phyloP scores from a whole-genome alignment of 2,113 vertebrate species.

The Cebidichthys violaceus region DNA sequence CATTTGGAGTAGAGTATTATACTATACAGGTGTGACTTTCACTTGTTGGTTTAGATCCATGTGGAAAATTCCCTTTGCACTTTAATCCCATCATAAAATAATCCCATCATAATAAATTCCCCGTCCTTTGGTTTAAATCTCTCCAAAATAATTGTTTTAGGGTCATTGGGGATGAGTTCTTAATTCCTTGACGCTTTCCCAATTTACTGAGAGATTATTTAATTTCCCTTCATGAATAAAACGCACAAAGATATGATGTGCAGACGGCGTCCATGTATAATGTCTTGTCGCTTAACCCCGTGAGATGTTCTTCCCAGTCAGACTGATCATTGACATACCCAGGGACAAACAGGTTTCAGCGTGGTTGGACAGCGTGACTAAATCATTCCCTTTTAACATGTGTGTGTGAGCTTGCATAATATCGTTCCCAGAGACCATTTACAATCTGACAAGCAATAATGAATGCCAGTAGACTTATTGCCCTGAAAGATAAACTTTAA shows the following conservation, averaged over 20 bases:
- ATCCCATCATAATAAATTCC: constrained; percentile 41
- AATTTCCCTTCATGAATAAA: constrained; percentile 54
- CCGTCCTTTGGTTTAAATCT: constrained; percentile 12
- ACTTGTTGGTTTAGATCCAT: background rate
- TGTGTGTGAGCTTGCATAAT: constrained; percentile 83
- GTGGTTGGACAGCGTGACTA: constrained; percentile 68
- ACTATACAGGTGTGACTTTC: constrained; percentile 32
- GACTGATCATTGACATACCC: constrained; percentile 57
- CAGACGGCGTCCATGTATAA: background rate
- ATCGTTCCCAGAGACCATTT: constrained; percentile 81
- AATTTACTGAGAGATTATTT: constrained; percentile 48
- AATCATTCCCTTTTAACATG: constrained; percentile 79
- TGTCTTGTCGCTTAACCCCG: constrained; percentile 33
- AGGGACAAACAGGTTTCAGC: constrained; percentile 76
- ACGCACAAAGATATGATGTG: constrained; percentile 8
- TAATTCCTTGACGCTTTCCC: constrained; percentile 53
- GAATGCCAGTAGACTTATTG: constrained; percentile 86
- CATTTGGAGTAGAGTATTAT: background rate
- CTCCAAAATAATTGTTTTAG: constrained; percentile 41
- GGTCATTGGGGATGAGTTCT: constrained; percentile 46
- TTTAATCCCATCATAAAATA: constrained; percentile 32
- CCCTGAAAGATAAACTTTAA: constrained; percentile 88
- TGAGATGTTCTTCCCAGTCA: constrained; percentile 45
- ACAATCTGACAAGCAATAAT: constrained; percentile 86
- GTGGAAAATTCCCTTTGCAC: constrained; percentile 15